phyloP scores from a whole-genome alignment of 2,888 invertebrate species.

The Nomada fucata region DNA sequence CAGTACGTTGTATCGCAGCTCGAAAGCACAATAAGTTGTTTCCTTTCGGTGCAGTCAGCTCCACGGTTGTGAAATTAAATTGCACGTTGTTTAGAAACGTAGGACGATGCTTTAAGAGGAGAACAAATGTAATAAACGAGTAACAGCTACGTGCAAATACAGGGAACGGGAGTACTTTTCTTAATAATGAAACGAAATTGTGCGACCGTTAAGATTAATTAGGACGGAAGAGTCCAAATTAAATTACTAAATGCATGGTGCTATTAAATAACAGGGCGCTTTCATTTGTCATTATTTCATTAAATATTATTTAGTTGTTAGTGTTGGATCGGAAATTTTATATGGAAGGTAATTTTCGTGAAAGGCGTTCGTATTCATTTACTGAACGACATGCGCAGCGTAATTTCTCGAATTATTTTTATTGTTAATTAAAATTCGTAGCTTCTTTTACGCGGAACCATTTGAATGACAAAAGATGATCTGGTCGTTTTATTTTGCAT shows the following conservation, averaged over 20 bases:
- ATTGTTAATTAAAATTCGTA: neutral
- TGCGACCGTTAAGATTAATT: too few relatives aligned
- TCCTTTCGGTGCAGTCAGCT: neutral
- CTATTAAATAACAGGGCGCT: too few relatives aligned
- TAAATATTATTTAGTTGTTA: too few relatives aligned
- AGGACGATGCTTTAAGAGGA: neutral
- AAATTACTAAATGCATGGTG: too few relatives aligned
- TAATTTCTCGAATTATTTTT: neutral
- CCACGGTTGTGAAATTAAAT: slow-evolving; percentile 6
- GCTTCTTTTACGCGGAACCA: neutral
- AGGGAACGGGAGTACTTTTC: too few relatives aligned
- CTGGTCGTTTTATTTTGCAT: neutral
- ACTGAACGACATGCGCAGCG: neutral
- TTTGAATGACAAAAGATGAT: neutral
- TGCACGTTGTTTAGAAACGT: slow-evolving; percentile 1
- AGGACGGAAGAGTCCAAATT: too few relatives aligned
- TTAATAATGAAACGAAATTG: too few relatives aligned
- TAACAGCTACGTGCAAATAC: too few relatives aligned
- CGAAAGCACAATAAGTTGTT: slow-evolving; percentile 1
- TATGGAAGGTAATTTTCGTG: too few relatives aligned
- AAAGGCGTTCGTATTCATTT: neutral
- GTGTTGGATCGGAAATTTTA: too few relatives aligned
- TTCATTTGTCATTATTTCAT: too few relatives aligned
- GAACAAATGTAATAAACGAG: too few relatives aligned
- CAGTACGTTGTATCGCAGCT: neutral